Conservation (phyloP, 2,888 invertebrate species). For the Hydroisotoma schaefferi region DNA sequence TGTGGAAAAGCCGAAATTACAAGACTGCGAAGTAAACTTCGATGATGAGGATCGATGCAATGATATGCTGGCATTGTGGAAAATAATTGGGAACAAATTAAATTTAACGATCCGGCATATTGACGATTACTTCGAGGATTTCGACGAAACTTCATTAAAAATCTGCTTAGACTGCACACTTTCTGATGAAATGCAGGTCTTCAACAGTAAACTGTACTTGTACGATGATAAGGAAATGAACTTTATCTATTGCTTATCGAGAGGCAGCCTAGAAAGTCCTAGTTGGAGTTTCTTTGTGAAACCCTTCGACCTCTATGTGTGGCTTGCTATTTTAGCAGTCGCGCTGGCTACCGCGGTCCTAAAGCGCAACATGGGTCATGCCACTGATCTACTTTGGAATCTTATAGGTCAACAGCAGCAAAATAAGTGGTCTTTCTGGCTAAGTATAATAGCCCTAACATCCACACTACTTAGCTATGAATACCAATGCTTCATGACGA, state of each 20-base stretch:
- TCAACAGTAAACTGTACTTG: not conserved
- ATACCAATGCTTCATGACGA: slow-evolving; percentile 8
- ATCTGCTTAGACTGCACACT: slow-evolving; percentile 1
- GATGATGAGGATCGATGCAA: not conserved
- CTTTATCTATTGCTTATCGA: not conserved
- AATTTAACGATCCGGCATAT: not conserved
- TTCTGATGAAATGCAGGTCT: too few species aligned
- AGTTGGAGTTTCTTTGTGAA: not conserved
- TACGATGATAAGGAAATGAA: slow-evolving; percentile 3
- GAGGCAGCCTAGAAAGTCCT: not conserved
- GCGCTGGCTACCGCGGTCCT: not conserved
- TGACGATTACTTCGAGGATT: not conserved
- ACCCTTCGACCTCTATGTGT: slow-evolving; percentile 2
- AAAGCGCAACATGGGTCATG: not conserved
- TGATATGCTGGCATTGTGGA: not conserved
- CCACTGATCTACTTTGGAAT: too few species aligned
- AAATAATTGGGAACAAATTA: not conserved
- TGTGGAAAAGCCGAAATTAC: not conserved
- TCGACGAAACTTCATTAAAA: not conserved
- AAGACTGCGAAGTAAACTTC: not conserved
- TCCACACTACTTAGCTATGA: not conserved
- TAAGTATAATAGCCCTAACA: not conserved
- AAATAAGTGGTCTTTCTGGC: not conserved
- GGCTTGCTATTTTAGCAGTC: not conserved
- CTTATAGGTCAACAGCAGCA: not conserved